Evolutionary conservation across 2,113 vertebrate genomes (phyloP), one percentile per base, ranked within the genome.

Genomic region (Garra rufa): DNA sequence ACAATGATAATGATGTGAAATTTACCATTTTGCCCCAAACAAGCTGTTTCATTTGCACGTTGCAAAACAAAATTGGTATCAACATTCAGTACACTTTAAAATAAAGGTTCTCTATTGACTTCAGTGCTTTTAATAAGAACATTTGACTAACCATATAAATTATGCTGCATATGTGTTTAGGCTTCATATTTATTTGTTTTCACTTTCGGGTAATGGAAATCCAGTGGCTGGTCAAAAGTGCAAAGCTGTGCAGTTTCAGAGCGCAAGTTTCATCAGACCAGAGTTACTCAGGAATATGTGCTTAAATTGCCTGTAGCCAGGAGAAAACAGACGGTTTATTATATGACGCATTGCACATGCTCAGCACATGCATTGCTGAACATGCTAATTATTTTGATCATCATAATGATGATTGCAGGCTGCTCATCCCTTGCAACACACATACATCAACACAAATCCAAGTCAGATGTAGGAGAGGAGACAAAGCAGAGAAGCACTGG

Each of bases 301-400:
- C n/a, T 61, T 44, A 65, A 80, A 65, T 44, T 65, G 77, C 57
- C 57, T 63, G 1, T 24, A 46, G 77, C 57, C 24, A 43, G 2
- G 24, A 19, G 55, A 43, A 21, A 78, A 78, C 76, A 61, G 34
- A 43, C 6, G 55, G 55, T 61, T 78, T 43, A 78, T 78, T 34
- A 41, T 78, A 46, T 71, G 48, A 74, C 69, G 19, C n/a, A 74
- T 9, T 41, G 48, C 48, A 44, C 48, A 55, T 1, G 24, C 15
- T 74, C 81, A 28, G 59, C 70, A 71, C 48, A 73, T 83, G 67
- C 34, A 59, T 73, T 73, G 73, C 67, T 73, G 69, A 83, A 83
- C 24, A 73, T 59, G 63, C 67, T 43, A 57, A 74, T 59, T 44
- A 73, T 44, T 73, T 8, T 73, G 30, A 73, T 73, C 52, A 71